Percentiles rank a stretch among this genome's conserved stretches.
phyloP scores from a whole-genome alignment of 2,113 vertebrate species.

The Isichthys henryi region DNA sequence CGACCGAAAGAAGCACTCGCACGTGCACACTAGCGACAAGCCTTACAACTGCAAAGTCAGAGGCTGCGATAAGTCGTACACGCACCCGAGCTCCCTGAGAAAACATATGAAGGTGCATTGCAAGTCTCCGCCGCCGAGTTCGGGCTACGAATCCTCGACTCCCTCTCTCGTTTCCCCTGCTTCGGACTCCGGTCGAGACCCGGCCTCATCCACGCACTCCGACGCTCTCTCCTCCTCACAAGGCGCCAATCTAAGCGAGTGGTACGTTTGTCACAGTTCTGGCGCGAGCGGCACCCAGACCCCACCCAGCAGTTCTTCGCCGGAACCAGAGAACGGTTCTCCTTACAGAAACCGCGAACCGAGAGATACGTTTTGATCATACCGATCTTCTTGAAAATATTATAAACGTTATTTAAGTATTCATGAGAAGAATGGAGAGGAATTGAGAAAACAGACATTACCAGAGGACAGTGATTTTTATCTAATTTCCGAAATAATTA shows the following conservation, averaged over 20 bases:
- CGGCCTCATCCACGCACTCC: constrained; percentile 65
- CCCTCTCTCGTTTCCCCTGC: constrained; percentile 85
- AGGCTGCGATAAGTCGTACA: constrained; percentile 98
- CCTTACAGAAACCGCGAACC: constrained; percentile 53
- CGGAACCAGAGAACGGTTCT: constrained; percentile 58
- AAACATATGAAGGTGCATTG: constrained; percentile 99
- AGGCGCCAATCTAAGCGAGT: constrained; percentile 85
- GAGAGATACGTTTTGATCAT: constrained; percentile 55
- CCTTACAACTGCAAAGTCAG: constrained; percentile 98
- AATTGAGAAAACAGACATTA: neutral
- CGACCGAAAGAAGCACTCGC: constrained; percentile 96
- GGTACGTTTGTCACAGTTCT: constrained; percentile 89
- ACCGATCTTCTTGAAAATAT: neutral
- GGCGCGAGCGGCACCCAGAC: constrained; percentile 64
- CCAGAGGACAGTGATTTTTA: constrained; percentile 2
- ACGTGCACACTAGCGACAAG: constrained; percentile 98
- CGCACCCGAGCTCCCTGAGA: constrained; percentile 91
- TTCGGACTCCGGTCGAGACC: constrained; percentile 82
- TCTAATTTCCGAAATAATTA: constrained; percentile 22
- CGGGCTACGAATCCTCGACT: constrained; percentile 89
- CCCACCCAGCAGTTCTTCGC: constrained; percentile 58
- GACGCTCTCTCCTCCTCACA: constrained; percentile 69
- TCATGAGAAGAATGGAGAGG: neutral
- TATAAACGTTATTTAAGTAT: neutral
- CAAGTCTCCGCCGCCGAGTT: constrained; percentile 90